Evolutionary conservation across 2,797 vertebrate genomes (phyloP).

Genomic region (Aratinga solstitialis): DNA sequence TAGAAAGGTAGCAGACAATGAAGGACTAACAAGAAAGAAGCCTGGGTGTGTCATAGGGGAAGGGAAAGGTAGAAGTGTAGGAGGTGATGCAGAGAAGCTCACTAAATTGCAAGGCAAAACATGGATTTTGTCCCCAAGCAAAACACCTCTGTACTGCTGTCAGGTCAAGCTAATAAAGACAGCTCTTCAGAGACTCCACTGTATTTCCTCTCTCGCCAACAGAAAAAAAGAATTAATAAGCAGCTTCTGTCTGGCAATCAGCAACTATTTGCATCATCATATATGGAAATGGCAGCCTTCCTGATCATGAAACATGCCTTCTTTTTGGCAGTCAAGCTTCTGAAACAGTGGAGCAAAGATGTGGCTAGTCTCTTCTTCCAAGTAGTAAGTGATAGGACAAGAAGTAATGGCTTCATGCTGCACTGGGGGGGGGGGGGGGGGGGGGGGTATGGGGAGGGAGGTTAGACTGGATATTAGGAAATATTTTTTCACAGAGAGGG

Average conservation of each 20-base stretch:
- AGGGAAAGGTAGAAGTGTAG: slow-evolving; percentile 41
- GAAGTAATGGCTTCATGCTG: neutral
- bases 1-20: neutral
- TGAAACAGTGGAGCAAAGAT: neutral
- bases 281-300: neutral
- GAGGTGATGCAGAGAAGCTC: slow-evolving; percentile 57
- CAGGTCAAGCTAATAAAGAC: slow-evolving; percentile 53
- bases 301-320: neutral
- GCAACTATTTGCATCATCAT: slow-evolving; percentile 34
- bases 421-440: neutral
- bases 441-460: neutral
- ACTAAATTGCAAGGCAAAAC: slow-evolving; percentile 48
- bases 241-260: slow-evolving; percentile 54
- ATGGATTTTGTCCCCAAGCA: slow-evolving; percentile 64
- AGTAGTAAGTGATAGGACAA: neutral
- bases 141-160: slow-evolving; percentile 47
- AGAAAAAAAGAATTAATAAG: slow-evolving; percentile 63
- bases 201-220: slow-evolving; percentile 29
- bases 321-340: neutral
- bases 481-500: neutral
- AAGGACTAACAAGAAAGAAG: neutral
- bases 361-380: neutral
- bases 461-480: neutral
- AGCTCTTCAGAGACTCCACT: neutral
- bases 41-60: slow-evolving; percentile 14